Conservation (phyloP, 2,113 vertebrate genomes). For the Helogale parvula region DNA sequence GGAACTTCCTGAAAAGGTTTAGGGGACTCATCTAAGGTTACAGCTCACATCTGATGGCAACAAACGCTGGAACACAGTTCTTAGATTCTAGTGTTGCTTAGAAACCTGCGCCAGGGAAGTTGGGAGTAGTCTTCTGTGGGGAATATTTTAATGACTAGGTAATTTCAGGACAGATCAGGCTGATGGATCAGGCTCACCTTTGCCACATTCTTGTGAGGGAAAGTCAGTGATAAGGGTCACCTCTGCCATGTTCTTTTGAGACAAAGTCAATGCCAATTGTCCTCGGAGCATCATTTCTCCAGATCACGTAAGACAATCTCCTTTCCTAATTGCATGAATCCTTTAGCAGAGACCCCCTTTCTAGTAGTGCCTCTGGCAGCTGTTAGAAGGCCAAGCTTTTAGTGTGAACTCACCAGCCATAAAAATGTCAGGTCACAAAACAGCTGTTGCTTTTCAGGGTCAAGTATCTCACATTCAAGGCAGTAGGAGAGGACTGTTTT, state of each 20-base stretch:
- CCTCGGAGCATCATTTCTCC: not conserved
- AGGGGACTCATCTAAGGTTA: not conserved
- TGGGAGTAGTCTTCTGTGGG: not conserved
- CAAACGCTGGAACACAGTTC: not conserved
- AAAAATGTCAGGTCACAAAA: constrained; percentile 22
- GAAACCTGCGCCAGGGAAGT: not conserved
- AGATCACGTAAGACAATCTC: not conserved
- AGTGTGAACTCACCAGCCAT: not conserved
- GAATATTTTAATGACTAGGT: not conserved
- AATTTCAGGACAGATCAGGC: not conserved
- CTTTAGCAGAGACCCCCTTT: not conserved
- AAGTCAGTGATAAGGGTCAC: not conserved
- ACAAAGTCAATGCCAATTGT: not conserved
- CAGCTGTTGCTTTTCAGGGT: constrained; percentile 28
- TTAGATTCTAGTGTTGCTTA: not conserved
- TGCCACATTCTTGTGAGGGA: not conserved
- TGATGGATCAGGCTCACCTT: not conserved
- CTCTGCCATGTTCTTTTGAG: not conserved
- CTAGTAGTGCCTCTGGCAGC: not conserved
- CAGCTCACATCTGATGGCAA: not conserved
- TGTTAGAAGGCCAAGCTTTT: not conserved
- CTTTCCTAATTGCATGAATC: not conserved
- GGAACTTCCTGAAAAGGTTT: not conserved
- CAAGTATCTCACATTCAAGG: not conserved
- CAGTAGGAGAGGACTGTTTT: not conserved